Percentiles rank a stretch among this genome's conserved stretches.
These are phyloP conservation scores for Diplosoma virens DNA, from an alignment of 23 tunicate genomes.

Conservation along the genomic window DNA sequence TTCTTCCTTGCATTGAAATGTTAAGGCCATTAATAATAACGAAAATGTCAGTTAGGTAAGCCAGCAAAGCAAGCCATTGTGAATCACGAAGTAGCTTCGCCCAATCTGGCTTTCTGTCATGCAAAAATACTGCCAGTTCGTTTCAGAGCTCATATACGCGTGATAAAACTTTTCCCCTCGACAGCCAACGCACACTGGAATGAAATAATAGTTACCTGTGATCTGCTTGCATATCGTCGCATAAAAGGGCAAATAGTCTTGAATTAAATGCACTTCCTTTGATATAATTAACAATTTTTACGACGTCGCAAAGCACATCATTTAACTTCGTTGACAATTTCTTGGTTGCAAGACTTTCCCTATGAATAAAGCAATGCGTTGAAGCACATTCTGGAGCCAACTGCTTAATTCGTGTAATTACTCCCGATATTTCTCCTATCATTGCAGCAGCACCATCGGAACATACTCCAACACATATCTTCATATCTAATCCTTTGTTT, in stretches of 20 bases:
- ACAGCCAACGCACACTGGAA: constrained; percentile 27
- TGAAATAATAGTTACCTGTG: constrained; percentile 14
- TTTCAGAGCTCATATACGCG: constrained; percentile 21
- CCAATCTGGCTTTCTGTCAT: constrained; percentile 11
- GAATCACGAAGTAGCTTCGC: constrained; percentile 16
- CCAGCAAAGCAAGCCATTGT: constrained; percentile 33
- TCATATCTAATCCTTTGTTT: constrained; percentile 18
- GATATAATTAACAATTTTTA: too few species aligned
- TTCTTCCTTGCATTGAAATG: constrained; percentile 22
- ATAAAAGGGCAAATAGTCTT: constrained; percentile 14
- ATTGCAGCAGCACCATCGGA: constrained; percentile 28
- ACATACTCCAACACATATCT: constrained; percentile 20
- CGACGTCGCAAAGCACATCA: constrained; percentile 27
- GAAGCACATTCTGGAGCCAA: constrained; percentile 30
- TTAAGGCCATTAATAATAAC: constrained; percentile 8
- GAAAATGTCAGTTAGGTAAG: constrained; percentile 25
- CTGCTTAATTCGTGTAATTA: constrained; percentile 10
- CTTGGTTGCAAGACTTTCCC: constrained; percentile 27
- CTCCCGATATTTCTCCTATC: constrained; percentile 27
- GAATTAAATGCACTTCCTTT: constrained; percentile 24
- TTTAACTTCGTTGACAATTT: constrained; percentile 17
- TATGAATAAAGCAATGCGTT: constrained; percentile 21
- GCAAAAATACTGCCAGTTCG: constrained; percentile 28
- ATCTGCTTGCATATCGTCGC: constrained; percentile 32
- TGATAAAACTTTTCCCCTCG: constrained; percentile 14